Evolutionary conservation across 2,888 invertebrate genomes (phyloP).

Genomic region (Nephrotoma guestfalica): DNA sequence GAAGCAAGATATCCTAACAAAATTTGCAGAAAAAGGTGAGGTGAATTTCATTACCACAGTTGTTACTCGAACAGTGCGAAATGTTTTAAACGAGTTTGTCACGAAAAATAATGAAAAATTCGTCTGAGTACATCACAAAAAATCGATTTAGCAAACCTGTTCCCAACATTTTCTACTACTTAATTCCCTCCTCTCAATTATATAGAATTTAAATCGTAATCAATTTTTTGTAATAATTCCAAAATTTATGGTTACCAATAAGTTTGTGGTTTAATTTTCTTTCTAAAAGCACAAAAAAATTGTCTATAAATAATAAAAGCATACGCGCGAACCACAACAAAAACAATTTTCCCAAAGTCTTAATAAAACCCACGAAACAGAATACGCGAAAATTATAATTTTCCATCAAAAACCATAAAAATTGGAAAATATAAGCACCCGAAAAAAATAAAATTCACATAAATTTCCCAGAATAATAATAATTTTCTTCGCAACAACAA

Average conservation of each 20-base stretch:
- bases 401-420: constrained; percentile 1
- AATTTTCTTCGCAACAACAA: constrained; percentile 2
- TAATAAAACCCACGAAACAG: neutral
- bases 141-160: too few relatives aligned
- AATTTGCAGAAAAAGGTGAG: too few relatives aligned
- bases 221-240: neutral
- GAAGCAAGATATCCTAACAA: too few relatives aligned
- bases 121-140: too few relatives aligned
- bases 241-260: neutral
- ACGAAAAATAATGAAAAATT: too few relatives aligned
- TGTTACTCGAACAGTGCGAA: too few relatives aligned
- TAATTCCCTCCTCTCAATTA: too few relatives aligned
- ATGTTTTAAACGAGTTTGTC: too few relatives aligned
- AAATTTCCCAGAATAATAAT: constrained; percentile 1
- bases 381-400: neutral
- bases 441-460: neutral
- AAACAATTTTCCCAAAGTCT: constrained; percentile 1
- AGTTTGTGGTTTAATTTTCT: neutral
- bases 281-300: neutral
- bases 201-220: neutral
- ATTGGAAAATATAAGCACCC: neutral
- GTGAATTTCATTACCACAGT: too few relatives aligned
- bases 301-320: neutral
- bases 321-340: neutral
- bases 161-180: too few relatives aligned